A percentile compares a stretch with the other conserved stretches of the same genome.
These are phyloP conservation scores for Ennomos fuscantarius DNA, from an alignment of 2,888 invertebrate species.

Conservation along the genomic window DNA sequence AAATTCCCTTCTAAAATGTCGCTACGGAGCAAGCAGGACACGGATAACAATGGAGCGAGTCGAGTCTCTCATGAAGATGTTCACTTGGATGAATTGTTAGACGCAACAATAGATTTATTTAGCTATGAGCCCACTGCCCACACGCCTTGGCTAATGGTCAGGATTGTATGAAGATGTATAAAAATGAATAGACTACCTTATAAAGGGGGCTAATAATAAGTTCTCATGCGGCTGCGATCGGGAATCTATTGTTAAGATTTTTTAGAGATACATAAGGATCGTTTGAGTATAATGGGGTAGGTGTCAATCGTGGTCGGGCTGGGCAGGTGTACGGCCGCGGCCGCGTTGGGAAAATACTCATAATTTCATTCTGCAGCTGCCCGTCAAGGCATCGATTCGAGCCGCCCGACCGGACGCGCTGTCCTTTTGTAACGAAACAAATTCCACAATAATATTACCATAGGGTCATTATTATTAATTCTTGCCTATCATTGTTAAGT, in stretches of 20 bases:
- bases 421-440: conserved; percentile 69
- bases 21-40: conserved; percentile 57
- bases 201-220: conserved; percentile 80
- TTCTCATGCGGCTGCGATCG: conserved; percentile 80
- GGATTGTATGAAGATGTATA: conserved; percentile 81
- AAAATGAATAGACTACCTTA: conserved; percentile 77
- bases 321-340: conserved; percentile 73
- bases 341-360: conserved; percentile 71
- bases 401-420: conserved; percentile 54
- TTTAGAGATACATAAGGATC: conserved; percentile 66
- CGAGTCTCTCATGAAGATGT: conserved; percentile 77
- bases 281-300: conserved; percentile 76
- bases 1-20: conserved; percentile 79
- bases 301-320: conserved; percentile 77
- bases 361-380: conserved; percentile 84
- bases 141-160: conserved; percentile 82
- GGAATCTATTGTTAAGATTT: conserved; percentile 74
- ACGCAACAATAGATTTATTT: conserved; percentile 83
- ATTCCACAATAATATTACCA: conserved; percentile 72
- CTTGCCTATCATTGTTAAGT: conserved; percentile 52
- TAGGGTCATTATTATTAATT: conserved; percentile 73
- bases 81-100: conserved; percentile 81
- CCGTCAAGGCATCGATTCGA: conserved; percentile 76
- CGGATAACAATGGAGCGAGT: conserved; percentile 71
- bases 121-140: conserved; percentile 82